Evolutionary conservation across 2,113 vertebrate species (phyloP), one percentile per base, ranked within the genome.

Genomic region (Panurus biarmicus): DNA sequence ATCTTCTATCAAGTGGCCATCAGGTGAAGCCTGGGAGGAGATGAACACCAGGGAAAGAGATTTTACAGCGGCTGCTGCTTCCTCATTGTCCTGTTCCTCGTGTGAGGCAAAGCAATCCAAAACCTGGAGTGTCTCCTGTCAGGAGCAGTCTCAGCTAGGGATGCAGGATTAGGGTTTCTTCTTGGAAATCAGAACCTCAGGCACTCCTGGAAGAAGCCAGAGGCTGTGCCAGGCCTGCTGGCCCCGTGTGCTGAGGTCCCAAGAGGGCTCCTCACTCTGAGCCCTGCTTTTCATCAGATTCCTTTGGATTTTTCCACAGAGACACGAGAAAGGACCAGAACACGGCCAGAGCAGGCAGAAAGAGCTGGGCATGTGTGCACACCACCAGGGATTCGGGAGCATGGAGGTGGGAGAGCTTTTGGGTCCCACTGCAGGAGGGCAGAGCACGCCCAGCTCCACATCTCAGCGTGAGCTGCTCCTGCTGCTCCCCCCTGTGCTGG

Each of bases 151-250:
- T 40, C 54, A 75, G 26, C 57, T 53, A 20, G 13, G 14, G 14
- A 47, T 89, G 29, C 26, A 64, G 70, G 14, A 64, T 57, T 62
- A 25, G 20, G 24, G 11, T 0, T 65, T 69, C 28, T n/a, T 40
- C 45, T 64, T 7, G 3, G 61, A 71, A 95, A 90, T 87, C 26
- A 74, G 80, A 50, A 81, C 78, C 87, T 24, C 73, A 87, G 74
- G 64, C 38, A 50, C 26, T 50, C 20, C 58, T 45, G 44, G 36
- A 67, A 70, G 70, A 42, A 45, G 29, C 35, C 35, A 50, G 79
- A 50, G 48, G 19, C 50, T 82, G 48, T 79, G 31, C 31, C 40
- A 65, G 40, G 54, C 36, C 36, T 72, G 15, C 58, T 57, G 58
- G 53, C 28, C 17, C 22, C 5, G 21, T 11, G 17, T 45, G 58